These are phyloP conservation scores for Puffinus mauretanicus DNA, from an alignment of 2,113 vertebrate species.

Conservation along the genomic window DNA sequence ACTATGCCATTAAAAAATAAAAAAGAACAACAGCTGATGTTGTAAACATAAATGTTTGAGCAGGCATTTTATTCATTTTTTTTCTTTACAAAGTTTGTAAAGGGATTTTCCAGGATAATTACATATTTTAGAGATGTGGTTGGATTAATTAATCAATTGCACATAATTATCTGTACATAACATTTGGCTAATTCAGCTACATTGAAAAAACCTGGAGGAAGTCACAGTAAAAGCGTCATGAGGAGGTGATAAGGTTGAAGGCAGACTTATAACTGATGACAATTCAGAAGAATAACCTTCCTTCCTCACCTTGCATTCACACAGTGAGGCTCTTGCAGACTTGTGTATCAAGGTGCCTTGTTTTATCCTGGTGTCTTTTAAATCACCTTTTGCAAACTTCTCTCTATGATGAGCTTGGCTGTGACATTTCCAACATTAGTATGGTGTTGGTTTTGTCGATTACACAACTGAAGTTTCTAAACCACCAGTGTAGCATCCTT, in stretches of 20 bases:
- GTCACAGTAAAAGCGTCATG: not conserved
- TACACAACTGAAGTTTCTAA: not conserved
- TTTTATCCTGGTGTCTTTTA: not conserved
- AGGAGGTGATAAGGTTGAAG: not conserved
- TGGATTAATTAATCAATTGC: constrained; percentile 48
- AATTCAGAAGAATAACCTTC: not conserved
- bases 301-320: not conserved
- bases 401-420: not conserved
- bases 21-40: not conserved
- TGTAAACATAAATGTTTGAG: not conserved
- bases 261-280: not conserved
- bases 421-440: not conserved
- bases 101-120: constrained; percentile 22
- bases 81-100: constrained; percentile 18
- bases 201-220: not conserved
- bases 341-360: not conserved
- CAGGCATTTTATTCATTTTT: not conserved
- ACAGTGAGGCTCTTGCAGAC: not conserved
- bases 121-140: constrained; percentile 21
- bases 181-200: constrained; percentile 15
- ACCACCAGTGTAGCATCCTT: not conserved
- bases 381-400: not conserved
- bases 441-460: not conserved
- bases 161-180: constrained; percentile 36
- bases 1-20: not conserved